These are phyloP conservation scores for Porites rus DNA, from an alignment of 92 coral and sea anemone genomes.

Conservation along the genomic window DNA sequence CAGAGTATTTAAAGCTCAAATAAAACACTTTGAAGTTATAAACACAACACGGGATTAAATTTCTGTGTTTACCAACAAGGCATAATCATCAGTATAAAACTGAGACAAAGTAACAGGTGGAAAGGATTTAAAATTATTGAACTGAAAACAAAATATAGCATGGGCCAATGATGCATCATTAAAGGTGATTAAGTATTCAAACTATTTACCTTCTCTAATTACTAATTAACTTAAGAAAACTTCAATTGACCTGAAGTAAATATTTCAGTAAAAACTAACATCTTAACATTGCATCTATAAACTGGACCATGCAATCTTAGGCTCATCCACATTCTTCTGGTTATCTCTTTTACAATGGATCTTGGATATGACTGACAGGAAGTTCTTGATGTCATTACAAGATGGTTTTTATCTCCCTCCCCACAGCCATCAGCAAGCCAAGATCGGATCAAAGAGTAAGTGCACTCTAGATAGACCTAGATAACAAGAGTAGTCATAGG, in stretches of 20 bases:
- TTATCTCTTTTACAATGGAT: background rate
- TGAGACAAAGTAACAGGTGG: slow-evolving; percentile 45
- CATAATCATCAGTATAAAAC: background rate
- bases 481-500: background rate
- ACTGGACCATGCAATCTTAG: too few relatives aligned
- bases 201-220: slow-evolving; percentile 25
- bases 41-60: background rate
- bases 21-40: too few relatives aligned
- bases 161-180: slow-evolving; percentile 22
- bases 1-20: too few relatives aligned
- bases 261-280: slow-evolving; percentile 17
- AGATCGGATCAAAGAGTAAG: slow-evolving; percentile 27
- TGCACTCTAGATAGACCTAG: too few relatives aligned
- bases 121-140: slow-evolving; percentile 25
- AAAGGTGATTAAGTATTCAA: slow-evolving; percentile 27
- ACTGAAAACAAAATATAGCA: slow-evolving; percentile 27
- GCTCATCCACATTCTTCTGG: background rate
- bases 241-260: slow-evolving; percentile 30
- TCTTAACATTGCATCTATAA: background rate
- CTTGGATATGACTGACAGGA: background rate
- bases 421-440: slow-evolving; percentile 34
- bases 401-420: slow-evolving; percentile 44
- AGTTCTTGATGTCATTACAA: background rate
- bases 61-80: slow-evolving; percentile 14
- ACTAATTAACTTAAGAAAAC: slow-evolving; percentile 48